Evolutionary conservation across 2,113 vertebrate species (phyloP).

Genomic region (Neodon shergylaensis): DNA sequence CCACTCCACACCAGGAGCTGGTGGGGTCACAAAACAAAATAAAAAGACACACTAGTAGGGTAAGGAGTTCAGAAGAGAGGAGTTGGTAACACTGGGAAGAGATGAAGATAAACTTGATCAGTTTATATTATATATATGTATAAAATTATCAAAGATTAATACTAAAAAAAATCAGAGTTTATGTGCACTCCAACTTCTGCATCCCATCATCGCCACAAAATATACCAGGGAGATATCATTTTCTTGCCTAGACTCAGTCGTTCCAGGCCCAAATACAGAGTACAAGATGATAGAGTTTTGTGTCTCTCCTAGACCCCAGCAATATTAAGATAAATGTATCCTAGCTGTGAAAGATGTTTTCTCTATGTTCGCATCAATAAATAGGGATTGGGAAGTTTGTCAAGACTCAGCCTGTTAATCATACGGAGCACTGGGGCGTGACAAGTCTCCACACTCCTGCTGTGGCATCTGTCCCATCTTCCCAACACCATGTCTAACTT

Average conservation of each 20-base stretch:
- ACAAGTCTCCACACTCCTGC: neutral
- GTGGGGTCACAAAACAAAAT: neutral
- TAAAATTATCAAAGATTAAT: neutral
- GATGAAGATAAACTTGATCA: too few relatives aligned
- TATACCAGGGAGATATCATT: neutral
- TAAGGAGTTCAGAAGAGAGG: neutral
- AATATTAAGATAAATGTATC: neutral
- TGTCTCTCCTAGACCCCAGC: neutral
- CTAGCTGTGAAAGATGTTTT: neutral
- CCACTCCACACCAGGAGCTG: too few relatives aligned
- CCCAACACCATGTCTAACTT: neutral
- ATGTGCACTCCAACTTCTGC: neutral
- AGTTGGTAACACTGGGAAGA: neutral
- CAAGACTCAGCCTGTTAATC: neutral
- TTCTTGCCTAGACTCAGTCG: neutral
- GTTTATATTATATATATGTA: neutral
- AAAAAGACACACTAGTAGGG: neutral
- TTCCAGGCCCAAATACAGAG: neutral
- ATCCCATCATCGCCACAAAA: rapidly evolving
- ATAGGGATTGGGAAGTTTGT: neutral
- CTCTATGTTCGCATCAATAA: neutral
- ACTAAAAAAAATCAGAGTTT: neutral
- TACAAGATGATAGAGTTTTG: neutral
- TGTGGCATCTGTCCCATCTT: neutral
- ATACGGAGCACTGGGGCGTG: neutral